Evolutionary conservation across 2,113 vertebrate genomes (phyloP), one percentile per base, ranked within the genome.

Genomic region (Hyaena hyaena): DNA sequence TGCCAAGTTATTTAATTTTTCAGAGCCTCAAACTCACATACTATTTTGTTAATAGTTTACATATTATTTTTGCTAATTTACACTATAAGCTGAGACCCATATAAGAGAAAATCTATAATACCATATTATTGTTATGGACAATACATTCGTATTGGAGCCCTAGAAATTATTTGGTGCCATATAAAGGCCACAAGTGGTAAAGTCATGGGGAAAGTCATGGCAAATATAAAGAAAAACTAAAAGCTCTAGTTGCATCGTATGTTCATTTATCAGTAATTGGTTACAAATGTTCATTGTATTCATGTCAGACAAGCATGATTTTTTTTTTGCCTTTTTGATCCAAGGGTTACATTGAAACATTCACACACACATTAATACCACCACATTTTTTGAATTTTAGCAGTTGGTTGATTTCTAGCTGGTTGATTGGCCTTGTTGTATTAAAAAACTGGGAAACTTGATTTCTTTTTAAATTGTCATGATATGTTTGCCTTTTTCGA

Each of bases 381-480:
- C 0, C 23, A 61, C 4, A 89, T 76, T 19, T n/a, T 90, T 74
- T 82, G 61, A 58, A 73, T 74, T 90, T 23, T 48, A 88, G 4
- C n/a, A 65, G 24, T 48, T 73, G 26, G 17, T 81, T 74, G 39
- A 69, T 53, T 77, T 90, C 45, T 73, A 87, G n/a, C 31, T 69
- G 1, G 39, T 39, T 39, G 23, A 65, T 9, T 53, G 31, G 26
- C 5, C 26, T 68, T 85, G 1, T 26, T 81, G 2, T 19, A 66
- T 58, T 93, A 71, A 68, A 90, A 87, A 96, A 77, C 11, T 93
- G 7, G 68, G 68, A 95, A 93, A 93, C 4, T 14, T 33, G 12
- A 43, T 65, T 50, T n/a, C 68, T 71, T 39, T n/a, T 43, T 19
- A 84, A 81, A 77, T 35, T 95, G 14, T 5, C 11, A 26, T 83